Evolutionary conservation across 2,888 invertebrate species (phyloP).

Genomic region (Drosophila pullipes): DNA sequence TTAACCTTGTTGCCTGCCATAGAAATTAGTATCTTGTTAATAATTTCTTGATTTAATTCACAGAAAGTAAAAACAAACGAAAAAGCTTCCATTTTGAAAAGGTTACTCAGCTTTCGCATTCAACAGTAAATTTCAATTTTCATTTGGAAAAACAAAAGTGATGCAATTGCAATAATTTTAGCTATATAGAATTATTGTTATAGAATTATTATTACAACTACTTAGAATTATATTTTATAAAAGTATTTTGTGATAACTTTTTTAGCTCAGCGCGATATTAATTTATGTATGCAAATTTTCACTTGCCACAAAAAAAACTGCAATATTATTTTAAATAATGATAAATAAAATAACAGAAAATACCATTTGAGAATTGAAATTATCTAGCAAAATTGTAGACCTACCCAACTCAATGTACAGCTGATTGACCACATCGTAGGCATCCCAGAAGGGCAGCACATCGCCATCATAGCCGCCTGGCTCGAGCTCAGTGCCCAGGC

Average conservation of each 20-base stretch:
- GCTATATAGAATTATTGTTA: not conserved
- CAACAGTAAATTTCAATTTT: too few species aligned
- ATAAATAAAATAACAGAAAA: not conserved
- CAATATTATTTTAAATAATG: too few species aligned
- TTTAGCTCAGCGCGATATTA: too few species aligned
- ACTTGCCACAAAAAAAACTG: too few species aligned
- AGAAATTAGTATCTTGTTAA: not conserved
- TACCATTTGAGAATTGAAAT: not conserved
- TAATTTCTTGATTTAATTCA: not conserved
- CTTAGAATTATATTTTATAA: too few species aligned
- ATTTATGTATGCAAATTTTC: too few species aligned
- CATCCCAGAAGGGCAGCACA: slow-evolving; percentile 92
- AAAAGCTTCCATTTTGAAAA: too few species aligned
- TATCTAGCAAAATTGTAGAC: slow-evolving; percentile 46
- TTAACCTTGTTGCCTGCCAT: slow-evolving; percentile 89
- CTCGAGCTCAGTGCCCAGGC: slow-evolving; percentile 53
- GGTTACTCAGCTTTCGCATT: too few species aligned
- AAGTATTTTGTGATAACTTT: not conserved
- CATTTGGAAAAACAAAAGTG: too few species aligned
- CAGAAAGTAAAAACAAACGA: not conserved
- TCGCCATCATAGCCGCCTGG: slow-evolving; percentile 67
- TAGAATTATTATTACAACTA: not conserved
- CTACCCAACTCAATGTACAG: slow-evolving; percentile 93
- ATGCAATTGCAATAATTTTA: not conserved
- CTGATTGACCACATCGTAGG: slow-evolving; percentile 95